Evolutionary conservation across 1,140 invertebrate genomes (phyloP).

Genomic region (Lanistes nyassanus): DNA sequence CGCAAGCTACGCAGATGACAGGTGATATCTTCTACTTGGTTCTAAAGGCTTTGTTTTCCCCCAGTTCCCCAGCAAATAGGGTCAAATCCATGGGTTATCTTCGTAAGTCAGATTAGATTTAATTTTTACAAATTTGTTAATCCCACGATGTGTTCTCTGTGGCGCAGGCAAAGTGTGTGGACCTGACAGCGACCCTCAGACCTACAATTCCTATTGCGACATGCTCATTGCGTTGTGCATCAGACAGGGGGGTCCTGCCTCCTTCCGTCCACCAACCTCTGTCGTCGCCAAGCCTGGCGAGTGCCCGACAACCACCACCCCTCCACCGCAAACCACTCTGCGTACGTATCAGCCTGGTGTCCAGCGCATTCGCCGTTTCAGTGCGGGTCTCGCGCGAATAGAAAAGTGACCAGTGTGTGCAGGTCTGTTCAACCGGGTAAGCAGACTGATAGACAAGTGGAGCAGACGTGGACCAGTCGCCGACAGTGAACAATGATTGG

Average conservation of each 20-base stretch:
- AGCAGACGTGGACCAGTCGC: too few relatives aligned
- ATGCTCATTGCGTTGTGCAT: constrained; percentile 17
- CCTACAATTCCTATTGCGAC: constrained; percentile 12
- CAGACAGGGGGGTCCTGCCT: neutral
- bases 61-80: too few relatives aligned
- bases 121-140: too few relatives aligned
- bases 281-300: neutral
- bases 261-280: neutral
- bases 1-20: neutral
- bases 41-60: too few relatives aligned
- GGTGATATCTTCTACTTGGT: neutral
- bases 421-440: too few relatives aligned
- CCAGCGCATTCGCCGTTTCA: too few relatives aligned
- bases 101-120: too few relatives aligned
- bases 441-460: too few relatives aligned
- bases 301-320: neutral
- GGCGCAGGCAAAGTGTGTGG: constrained; percentile 12
- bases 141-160: neutral
- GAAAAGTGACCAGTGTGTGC: too few relatives aligned
- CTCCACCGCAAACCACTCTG: neutral
- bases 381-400: too few relatives aligned
- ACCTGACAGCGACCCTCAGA: neutral
- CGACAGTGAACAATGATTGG: too few relatives aligned
- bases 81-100: too few relatives aligned
- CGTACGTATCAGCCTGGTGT: neutral